Percentiles rank a stretch among this genome's conserved stretches.
These are phyloP conservation scores for Linnaemya vulpina DNA, from an alignment of 2,888 invertebrate species.

Conservation along the genomic window DNA sequence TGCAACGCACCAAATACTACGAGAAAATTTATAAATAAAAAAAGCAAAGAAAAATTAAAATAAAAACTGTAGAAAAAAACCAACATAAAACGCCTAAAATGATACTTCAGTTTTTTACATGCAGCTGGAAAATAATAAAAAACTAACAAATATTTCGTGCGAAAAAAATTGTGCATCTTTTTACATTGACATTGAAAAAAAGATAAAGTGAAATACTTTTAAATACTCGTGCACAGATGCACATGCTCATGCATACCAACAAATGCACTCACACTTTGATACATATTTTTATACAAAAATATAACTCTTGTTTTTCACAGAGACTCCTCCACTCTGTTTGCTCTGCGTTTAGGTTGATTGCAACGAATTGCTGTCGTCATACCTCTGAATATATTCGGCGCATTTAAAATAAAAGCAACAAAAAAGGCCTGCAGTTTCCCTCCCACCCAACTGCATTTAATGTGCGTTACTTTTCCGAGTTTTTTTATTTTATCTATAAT, in stretches of 20 bases:
- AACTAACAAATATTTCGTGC: slow-evolving; percentile 54
- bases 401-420: slow-evolving; percentile 41
- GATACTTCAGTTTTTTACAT: slow-evolving; percentile 64
- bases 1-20: slow-evolving; percentile 58
- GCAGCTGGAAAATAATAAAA: slow-evolving; percentile 43
- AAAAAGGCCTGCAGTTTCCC: slow-evolving; percentile 56
- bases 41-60: slow-evolving; percentile 42
- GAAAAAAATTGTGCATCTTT: slow-evolving; percentile 55
- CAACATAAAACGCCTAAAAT: slow-evolving; percentile 67
- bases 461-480: slow-evolving; percentile 63
- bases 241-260: slow-evolving; percentile 7
- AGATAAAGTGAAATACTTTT: slow-evolving; percentile 41
- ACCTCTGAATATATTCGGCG: slow-evolving; percentile 54
- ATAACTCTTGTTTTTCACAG: slow-evolving; percentile 30
- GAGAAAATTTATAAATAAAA: slow-evolving; percentile 39
- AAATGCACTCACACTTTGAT: neutral
- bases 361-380: slow-evolving; percentile 65
- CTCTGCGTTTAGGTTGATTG: slow-evolving; percentile 60
- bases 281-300: slow-evolving; percentile 30
- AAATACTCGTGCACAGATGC: neutral
- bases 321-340: slow-evolving; percentile 30
- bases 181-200: slow-evolving; percentile 66
- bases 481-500: slow-evolving; percentile 22
- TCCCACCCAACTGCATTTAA: slow-evolving; percentile 56
- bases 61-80: slow-evolving; percentile 42